These are phyloP conservation scores for Pharmacophagus antenor DNA, from an alignment of 2,888 invertebrate genomes.

Conservation along the genomic window DNA sequence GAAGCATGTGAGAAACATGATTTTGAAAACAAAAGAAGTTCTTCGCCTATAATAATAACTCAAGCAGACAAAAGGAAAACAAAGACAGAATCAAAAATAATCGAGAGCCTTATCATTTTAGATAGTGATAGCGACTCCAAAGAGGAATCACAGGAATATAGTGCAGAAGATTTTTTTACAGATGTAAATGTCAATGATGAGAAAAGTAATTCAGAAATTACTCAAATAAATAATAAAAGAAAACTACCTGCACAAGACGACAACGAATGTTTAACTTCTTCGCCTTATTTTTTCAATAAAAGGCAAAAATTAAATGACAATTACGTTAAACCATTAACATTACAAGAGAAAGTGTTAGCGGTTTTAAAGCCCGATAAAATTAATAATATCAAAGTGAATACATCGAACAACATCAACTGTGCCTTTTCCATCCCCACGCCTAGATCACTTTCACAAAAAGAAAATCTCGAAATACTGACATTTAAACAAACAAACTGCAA, in stretches of 20 bases:
- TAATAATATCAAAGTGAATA: slow-evolving; percentile 37
- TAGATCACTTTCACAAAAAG: slow-evolving; percentile 49
- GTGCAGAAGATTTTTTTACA: slow-evolving; percentile 34
- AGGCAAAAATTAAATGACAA: slow-evolving; percentile 50
- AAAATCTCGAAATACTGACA: slow-evolving; percentile 36
- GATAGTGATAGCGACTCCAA: slow-evolving; percentile 68
- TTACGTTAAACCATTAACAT: slow-evolving; percentile 42
- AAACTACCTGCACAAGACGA: slow-evolving; percentile 51
- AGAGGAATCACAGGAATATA: slow-evolving; percentile 50
- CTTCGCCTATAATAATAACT: slow-evolving; percentile 64
- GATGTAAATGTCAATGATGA: slow-evolving; percentile 16
- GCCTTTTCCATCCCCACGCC: slow-evolving; percentile 48
- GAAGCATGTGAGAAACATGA: slow-evolving; percentile 9
- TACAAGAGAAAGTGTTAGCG: slow-evolving; percentile 62
- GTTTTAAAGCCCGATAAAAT: slow-evolving; percentile 51
- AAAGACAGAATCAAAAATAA: slow-evolving; percentile 36
- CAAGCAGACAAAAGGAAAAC: slow-evolving; percentile 54
- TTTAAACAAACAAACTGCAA: slow-evolving; percentile 15
- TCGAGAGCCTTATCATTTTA: slow-evolving; percentile 55
- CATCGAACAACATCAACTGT: slow-evolving; percentile 39
- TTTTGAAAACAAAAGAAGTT: slow-evolving; percentile 46
- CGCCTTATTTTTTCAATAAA: slow-evolving; percentile 69
- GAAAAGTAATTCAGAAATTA: slow-evolving; percentile 34
- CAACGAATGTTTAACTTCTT: slow-evolving; percentile 46
- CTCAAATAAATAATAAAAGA: slow-evolving; percentile 45